A percentile compares a stretch with the other conserved stretches of the same genome.
Evolutionary conservation across 1,140 invertebrate genomes (phyloP).

Genomic region (Pogonomyrmex barbatus): DNA sequence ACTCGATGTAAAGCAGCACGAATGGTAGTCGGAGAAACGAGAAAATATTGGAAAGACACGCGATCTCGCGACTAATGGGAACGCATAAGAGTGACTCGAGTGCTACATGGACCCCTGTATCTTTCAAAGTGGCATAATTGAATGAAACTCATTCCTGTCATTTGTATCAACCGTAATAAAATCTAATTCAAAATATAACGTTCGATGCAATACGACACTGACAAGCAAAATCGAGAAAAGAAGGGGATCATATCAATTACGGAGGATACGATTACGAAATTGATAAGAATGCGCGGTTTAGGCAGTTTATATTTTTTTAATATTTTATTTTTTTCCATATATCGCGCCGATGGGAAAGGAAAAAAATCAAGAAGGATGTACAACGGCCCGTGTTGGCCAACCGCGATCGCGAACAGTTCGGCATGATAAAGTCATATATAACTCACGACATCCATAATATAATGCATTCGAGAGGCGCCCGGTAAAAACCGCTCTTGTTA

Average conservation of each 20-base stretch:
- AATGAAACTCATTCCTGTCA: conserved; percentile 5
- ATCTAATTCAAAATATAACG: conserved; percentile 9
- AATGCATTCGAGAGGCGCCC: conserved; percentile 80
- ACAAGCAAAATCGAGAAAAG: background rate
- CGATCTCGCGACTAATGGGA: conserved; percentile 38
- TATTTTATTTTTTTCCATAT: background rate
- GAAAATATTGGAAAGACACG: conserved; percentile 47
- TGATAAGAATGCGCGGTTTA: background rate
- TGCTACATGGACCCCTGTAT: background rate
- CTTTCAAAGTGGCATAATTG: conserved; percentile 12
- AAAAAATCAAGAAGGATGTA: background rate
- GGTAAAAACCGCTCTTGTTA: conserved; percentile 82
- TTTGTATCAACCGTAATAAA: conserved; percentile 37
- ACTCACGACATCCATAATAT: conserved; percentile 84
- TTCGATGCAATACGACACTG: background rate
- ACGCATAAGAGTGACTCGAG: background rate
- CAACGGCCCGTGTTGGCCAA: conserved; percentile 57
- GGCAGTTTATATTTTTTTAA: background rate
- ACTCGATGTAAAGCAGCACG: conserved; percentile 1
- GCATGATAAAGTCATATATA: conserved; percentile 84
- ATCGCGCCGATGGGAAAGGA: background rate
- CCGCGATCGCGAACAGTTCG: conserved; percentile 48
- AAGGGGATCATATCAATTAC: background rate
- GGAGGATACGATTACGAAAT: background rate
- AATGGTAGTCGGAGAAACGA: background rate